Conservation (phyloP, 2,797 vertebrate genomes). For the Myotis findleyi region DNA sequence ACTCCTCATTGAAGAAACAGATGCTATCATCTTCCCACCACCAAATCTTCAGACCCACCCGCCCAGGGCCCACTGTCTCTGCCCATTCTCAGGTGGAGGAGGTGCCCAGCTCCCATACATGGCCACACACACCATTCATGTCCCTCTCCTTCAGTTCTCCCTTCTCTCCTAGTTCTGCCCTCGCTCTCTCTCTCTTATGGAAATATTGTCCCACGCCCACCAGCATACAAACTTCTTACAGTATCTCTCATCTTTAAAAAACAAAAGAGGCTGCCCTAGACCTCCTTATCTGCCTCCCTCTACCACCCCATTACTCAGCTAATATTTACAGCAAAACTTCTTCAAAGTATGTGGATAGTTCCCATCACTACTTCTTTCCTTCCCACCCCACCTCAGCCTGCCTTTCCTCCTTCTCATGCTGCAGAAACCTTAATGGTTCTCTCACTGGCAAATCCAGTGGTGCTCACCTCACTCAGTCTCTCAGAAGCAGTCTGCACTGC, state of each 20-base stretch:
- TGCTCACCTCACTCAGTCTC: not conserved
- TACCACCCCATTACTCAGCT: not conserved
- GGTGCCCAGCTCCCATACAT: not conserved
- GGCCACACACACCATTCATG: not conserved
- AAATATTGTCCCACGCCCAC: not conserved
- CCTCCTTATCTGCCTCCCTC: not conserved
- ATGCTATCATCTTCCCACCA: not conserved
- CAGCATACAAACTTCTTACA: not conserved
- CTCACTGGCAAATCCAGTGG: not conserved
- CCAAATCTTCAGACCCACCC: not conserved
- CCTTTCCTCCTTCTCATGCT: not conserved
- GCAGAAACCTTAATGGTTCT: not conserved
- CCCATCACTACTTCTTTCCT: not conserved
- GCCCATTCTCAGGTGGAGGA: not conserved
- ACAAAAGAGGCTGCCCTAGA: not conserved
- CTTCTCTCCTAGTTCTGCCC: not conserved
- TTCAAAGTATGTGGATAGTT: not conserved
- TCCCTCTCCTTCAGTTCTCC: not conserved
- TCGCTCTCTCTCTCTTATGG: not conserved
- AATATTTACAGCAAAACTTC: not conserved
- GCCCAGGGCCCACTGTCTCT: not conserved
- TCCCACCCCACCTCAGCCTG: not conserved
- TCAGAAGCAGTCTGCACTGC: not conserved
- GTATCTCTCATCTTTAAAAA: not conserved
- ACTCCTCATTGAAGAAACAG: not conserved